phyloP scores from a whole-genome alignment of 2,888 invertebrate genomes.

The Cephalotes varians region DNA sequence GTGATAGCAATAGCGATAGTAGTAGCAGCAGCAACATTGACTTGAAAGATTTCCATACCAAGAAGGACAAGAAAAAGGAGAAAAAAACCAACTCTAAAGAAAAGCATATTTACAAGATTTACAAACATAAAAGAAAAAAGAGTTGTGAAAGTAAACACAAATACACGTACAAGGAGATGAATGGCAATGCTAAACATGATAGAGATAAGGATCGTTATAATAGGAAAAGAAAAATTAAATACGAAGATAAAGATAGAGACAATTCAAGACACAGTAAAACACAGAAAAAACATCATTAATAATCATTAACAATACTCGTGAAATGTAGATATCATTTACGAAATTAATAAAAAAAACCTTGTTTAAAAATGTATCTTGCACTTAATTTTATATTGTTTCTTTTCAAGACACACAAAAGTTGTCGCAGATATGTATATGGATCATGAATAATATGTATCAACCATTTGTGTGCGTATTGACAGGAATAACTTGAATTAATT shows the following conservation, averaged over 20 bases:
- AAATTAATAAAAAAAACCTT: slow-evolving; percentile 29
- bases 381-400: background rate
- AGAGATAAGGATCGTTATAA: slow-evolving; percentile 53
- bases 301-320: background rate
- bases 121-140: slow-evolving; percentile 25
- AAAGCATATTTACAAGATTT: background rate
- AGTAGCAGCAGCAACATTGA: slow-evolving; percentile 51
- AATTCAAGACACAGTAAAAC: slow-evolving; percentile 50
- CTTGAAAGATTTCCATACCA: slow-evolving; percentile 42
- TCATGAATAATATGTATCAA: background rate
- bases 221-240: slow-evolving; percentile 64
- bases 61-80: slow-evolving; percentile 3
- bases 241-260: slow-evolving; percentile 59
- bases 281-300: slow-evolving; percentile 56
- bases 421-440: background rate
- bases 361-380: background rate
- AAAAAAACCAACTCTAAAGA: slow-evolving; percentile 19
- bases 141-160: background rate
- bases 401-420: background rate
- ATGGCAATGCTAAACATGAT: slow-evolving; percentile 24
- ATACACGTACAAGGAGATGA: slow-evolving; percentile 38
- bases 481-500: slow-evolving; percentile 17
- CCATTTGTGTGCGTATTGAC: background rate
- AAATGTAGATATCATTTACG: background rate
- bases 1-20: background rate